A percentile compares a stretch with the other conserved stretches of the same genome.
Conservation (phyloP, 2,888 invertebrate genomes). For the Imbricaverruca yamaguchii region DNA sequence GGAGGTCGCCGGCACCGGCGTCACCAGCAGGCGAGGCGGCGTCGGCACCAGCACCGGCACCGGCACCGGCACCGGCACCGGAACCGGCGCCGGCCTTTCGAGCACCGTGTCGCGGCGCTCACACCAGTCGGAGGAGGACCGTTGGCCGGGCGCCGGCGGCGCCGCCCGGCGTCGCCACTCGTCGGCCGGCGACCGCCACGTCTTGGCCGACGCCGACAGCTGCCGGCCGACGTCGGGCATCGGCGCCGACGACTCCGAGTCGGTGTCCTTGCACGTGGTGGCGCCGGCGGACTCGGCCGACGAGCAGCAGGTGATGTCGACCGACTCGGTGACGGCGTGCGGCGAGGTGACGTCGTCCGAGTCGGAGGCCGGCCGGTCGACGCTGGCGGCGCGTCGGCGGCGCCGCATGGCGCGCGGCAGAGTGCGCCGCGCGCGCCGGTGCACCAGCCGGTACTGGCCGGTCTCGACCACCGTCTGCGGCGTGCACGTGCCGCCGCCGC, state of each 20-base stretch:
- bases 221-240: background rate
- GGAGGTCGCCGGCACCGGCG: background rate
- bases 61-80: background rate
- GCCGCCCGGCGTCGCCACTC: background rate
- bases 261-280: background rate
- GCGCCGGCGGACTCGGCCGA: background rate
- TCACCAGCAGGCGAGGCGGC: background rate
- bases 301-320: slow-evolving; percentile 12
- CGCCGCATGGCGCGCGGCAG: background rate
- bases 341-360: background rate
- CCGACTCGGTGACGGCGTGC: background rate
- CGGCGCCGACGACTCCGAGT: slow-evolving; percentile 1
- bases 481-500: slow-evolving; percentile 17
- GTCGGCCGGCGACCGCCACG: slow-evolving; percentile 21
- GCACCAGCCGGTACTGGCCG: slow-evolving; percentile 2
- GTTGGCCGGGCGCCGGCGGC: background rate
- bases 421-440: background rate
- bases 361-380: background rate
- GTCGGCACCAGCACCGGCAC: background rate
- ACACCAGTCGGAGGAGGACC: background rate
- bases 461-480: slow-evolving; percentile 4
- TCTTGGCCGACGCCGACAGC: background rate
- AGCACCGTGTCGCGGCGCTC: background rate
- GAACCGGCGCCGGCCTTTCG: background rate
- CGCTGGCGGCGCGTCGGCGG: background rate